These are phyloP conservation scores for Lithodes maja DNA, from an alignment of 2,888 invertebrate genomes.

Conservation along the genomic window DNA sequence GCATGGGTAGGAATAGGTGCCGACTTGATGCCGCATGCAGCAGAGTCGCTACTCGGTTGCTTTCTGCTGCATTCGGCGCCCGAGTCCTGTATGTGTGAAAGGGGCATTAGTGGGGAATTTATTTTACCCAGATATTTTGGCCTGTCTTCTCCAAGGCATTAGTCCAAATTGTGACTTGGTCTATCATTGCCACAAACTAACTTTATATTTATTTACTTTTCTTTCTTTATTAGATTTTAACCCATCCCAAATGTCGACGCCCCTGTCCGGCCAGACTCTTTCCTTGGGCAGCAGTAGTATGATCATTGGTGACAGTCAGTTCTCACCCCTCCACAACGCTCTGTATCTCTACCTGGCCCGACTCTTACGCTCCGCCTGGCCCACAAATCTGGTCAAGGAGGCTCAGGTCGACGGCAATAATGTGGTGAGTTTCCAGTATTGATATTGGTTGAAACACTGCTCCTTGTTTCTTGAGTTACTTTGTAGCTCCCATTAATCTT, in stretches of 20 bases:
- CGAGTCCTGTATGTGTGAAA: too few species aligned
- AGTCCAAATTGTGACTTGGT: too few species aligned
- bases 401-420: constrained; percentile 73
- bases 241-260: constrained; percentile 65
- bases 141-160: too few species aligned
- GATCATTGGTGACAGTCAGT: constrained; percentile 72
- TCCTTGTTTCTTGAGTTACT: background rate
- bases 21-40: too few species aligned
- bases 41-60: too few species aligned
- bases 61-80: too few species aligned
- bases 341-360: constrained; percentile 93
- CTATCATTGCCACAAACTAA: too few species aligned
- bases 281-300: constrained; percentile 2
- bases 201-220: too few species aligned
- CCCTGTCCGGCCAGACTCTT: constrained; percentile 46
- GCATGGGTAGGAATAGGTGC: too few species aligned
- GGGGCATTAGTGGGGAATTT: too few species aligned
- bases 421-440: constrained; percentile 73
- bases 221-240: constrained; percentile 53
- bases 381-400: constrained; percentile 76
- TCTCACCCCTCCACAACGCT: constrained; percentile 93
- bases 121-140: too few species aligned
- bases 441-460: background rate
- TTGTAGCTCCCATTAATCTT: too few species aligned
- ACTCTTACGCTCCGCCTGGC: constrained; percentile 93